Conservation (phyloP, 2,797 vertebrate species). For the Liparis tanakae region DNA sequence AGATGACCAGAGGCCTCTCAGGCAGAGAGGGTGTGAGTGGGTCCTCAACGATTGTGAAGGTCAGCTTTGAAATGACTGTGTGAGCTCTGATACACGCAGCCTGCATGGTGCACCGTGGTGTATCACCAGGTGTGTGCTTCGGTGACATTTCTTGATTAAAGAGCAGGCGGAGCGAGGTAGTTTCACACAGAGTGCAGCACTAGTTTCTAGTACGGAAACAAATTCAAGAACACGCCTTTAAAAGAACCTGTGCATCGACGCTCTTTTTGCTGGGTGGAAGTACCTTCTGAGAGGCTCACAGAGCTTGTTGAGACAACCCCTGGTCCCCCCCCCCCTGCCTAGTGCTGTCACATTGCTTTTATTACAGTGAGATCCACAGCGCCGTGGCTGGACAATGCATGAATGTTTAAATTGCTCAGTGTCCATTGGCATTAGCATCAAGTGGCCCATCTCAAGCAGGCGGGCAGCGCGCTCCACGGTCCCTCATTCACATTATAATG, state of each 20-base stretch:
- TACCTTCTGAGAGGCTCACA: constrained; percentile 47
- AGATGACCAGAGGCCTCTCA: constrained; percentile 73
- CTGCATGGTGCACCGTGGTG: constrained; percentile 11
- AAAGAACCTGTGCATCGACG: constrained; percentile 22
- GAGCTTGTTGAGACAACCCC: constrained; percentile 78
- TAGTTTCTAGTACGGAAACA: constrained; percentile 7
- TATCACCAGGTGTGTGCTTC: constrained; percentile 43
- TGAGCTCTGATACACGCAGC: constrained; percentile 20
- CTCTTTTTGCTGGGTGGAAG: constrained; percentile 28
- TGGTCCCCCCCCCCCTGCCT: constrained; percentile 57
- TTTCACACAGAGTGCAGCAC: background rate
- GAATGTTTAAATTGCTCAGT: constrained; percentile 90
- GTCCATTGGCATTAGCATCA: constrained; percentile 89
- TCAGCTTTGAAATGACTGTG: constrained; percentile 69
- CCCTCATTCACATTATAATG: constrained; percentile 75
- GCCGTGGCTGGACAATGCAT: constrained; percentile 87
- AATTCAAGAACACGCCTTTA: constrained; percentile 10
- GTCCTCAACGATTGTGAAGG: constrained; percentile 76
- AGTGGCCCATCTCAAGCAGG: constrained; percentile 81
- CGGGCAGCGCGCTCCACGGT: constrained; percentile 64
- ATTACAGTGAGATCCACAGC: constrained; percentile 81
- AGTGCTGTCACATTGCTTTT: constrained; percentile 88
- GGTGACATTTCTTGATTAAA: constrained; percentile 55
- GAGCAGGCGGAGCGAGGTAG: constrained; percentile 17
- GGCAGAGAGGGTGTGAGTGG: constrained; percentile 69